Base-by-base conservation (phyloP, 2,888 invertebrate species). In the Didymodactylos carnosus region DNA sequence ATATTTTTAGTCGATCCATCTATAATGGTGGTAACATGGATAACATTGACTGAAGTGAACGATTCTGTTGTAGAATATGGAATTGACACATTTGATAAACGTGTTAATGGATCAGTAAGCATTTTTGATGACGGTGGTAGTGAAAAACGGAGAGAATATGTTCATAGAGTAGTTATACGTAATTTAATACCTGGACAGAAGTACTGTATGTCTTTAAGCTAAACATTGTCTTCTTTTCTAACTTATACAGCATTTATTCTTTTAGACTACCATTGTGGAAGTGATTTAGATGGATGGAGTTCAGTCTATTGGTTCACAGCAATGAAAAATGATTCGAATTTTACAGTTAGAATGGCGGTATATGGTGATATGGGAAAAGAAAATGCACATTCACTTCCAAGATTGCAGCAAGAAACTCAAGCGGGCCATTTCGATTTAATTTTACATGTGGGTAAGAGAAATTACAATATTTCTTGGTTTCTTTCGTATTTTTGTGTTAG, bases 221-320 rank as follows among this genome's bases (percentile, higher is more conserved):
- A n/a, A 29, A 5, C 13, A 19, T 71, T 10, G 13, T 35, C 2
- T 35, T 23, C 25, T n/a, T 40, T 4, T 75, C 39, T 35, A 16
- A 51, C 14, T 7, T 69, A 35, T 14, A n/a, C n/a, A n/a, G n/a
- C n/a, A n/a, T 62, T 46, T 41, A 62, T 72, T 69, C 16, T 35
- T 39, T 76, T 76, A 80, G 80, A 51, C 4, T 80, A 80, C 75
- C 78, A 79, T 73, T 81, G 81, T 71, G 82, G 81, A n/a, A 77
- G 76, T 75, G 80, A 84, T 16, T 82, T 86, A 76, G 71, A 74
- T 35, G 92, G 91, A 0, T 92, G 91, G 91, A 92, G 92, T 0
- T 86, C 88, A 49, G 77, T 87, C 79, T 92, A 89, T 82, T 87
- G 86, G 80, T 90, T 94, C 83, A 86, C 84, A 78, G 91, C 91